These are phyloP conservation scores for Eupeodes latifasciatus DNA, from an alignment of 2,888 invertebrate species.

Conservation along the genomic window DNA sequence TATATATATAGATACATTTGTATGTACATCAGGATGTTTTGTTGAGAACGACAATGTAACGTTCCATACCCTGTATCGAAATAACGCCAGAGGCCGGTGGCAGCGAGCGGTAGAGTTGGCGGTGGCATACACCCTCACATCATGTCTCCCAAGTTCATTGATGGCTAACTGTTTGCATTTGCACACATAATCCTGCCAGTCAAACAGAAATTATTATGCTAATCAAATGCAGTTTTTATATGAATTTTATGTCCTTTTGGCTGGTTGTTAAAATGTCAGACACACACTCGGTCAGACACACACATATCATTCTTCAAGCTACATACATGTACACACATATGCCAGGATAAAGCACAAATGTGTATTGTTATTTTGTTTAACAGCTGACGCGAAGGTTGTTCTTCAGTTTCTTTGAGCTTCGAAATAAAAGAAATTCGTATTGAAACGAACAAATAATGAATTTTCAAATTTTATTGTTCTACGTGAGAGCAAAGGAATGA, in stretches of 20 bases:
- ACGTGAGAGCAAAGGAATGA: background rate
- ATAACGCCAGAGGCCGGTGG: too few species aligned
- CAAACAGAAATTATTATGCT: slow-evolving; percentile 48
- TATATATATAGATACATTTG: background rate
- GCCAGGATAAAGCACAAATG: too few species aligned
- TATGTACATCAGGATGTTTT: background rate
- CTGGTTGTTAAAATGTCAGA: slow-evolving; percentile 8
- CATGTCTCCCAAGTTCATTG: slow-evolving; percentile 1
- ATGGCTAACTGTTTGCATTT: slow-evolving; percentile 18
- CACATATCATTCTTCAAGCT: background rate
- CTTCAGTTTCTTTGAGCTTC: background rate
- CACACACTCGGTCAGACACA: background rate
- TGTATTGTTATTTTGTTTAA: background rate
- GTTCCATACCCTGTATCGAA: background rate
- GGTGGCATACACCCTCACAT: background rate
- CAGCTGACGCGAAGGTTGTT: background rate
- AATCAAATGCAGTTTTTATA: slow-evolving; percentile 53
- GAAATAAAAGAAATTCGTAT: background rate
- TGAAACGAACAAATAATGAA: background rate
- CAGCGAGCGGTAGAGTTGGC: too few species aligned
- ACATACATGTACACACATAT: background rate
- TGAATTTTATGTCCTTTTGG: slow-evolving; percentile 30
- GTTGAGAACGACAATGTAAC: background rate
- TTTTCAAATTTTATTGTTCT: background rate
- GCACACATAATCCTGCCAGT: slow-evolving; percentile 26